Percentiles rank a stretch among this genome's conserved stretches.
Evolutionary conservation across 2,888 invertebrate genomes (phyloP).

Genomic region (Andrena minutula): DNA sequence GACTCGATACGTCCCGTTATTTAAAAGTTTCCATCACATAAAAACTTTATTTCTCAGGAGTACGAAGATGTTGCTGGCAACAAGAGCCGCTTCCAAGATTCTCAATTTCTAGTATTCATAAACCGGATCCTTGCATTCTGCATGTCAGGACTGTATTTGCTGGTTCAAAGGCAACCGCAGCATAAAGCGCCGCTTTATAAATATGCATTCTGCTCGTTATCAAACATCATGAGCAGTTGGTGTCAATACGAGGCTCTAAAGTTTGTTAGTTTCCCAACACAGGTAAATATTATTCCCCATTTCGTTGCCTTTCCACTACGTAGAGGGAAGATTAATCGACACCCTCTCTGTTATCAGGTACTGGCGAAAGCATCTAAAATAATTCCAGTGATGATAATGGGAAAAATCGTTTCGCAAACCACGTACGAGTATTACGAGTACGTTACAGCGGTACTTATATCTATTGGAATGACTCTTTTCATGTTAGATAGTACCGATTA

Average conservation of each 20-base stretch:
- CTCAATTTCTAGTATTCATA: slow-evolving; percentile 98
- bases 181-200: slow-evolving; percentile 96
- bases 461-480: slow-evolving; percentile 97
- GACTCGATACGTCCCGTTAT: neutral
- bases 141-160: slow-evolving; percentile 89
- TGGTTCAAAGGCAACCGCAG: slow-evolving; percentile 87
- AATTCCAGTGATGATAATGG: slow-evolving; percentile 99
- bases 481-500: slow-evolving; percentile 92
- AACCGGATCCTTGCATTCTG: slow-evolving; percentile 95
- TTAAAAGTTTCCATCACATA: slow-evolving; percentile 9
- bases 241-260: slow-evolving; percentile 99
- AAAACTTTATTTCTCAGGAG: slow-evolving; percentile 84
- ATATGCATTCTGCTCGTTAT: slow-evolving; percentile 97
- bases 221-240: slow-evolving; percentile 99
- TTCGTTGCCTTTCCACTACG: too few species aligned
- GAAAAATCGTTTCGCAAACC: slow-evolving; percentile 94
- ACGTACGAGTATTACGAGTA: slow-evolving; percentile 97
- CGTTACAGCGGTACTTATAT: slow-evolving; percentile 94
- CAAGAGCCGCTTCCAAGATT: slow-evolving; percentile 93
- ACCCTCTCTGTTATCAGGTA: slow-evolving; percentile 86
- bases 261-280: slow-evolving; percentile 99
- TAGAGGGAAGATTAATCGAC: slow-evolving; percentile 69
- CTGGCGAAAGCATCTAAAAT: slow-evolving; percentile 99
- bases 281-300: slow-evolving; percentile 87
- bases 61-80: slow-evolving; percentile 89